Percentiles rank a stretch among this genome's conserved stretches.
phyloP scores from a whole-genome alignment of 2,888 invertebrate species.

The Trimorus sp. region DNA sequence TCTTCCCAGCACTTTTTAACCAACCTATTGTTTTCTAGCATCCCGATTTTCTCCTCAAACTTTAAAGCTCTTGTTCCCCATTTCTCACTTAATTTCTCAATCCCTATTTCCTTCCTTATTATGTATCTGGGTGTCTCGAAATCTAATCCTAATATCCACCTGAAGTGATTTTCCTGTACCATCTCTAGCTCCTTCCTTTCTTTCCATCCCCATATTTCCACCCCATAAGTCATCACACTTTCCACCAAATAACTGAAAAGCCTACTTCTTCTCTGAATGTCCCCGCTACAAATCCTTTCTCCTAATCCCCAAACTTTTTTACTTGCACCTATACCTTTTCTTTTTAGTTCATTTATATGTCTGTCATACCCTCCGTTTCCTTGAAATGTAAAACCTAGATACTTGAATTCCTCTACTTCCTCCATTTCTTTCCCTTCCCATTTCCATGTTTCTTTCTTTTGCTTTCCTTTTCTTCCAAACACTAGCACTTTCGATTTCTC shows the following conservation, averaged over 20 bases:
- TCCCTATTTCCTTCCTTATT: constrained; percentile 6
- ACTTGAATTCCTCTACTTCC: too few species aligned
- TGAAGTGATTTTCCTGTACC: constrained; percentile 16
- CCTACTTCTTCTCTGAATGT: constrained; percentile 29
- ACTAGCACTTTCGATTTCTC: too few species aligned
- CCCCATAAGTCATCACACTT: background rate
- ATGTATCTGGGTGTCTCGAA: constrained; percentile 33
- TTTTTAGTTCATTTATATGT: background rate
- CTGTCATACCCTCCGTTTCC: too few species aligned
- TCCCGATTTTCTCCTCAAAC: constrained; percentile 17
- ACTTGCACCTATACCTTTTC: constrained; percentile 22
- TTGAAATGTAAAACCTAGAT: too few species aligned
- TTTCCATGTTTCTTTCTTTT: too few species aligned
- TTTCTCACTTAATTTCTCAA: constrained; percentile 14
- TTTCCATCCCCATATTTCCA: constrained; percentile 7
- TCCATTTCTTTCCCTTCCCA: too few species aligned
- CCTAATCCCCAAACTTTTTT: constrained; percentile 13
- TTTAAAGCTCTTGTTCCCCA: constrained; percentile 6
- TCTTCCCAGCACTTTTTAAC: background rate
- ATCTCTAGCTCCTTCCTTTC: constrained; percentile 35
- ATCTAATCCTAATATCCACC: constrained; percentile 35
- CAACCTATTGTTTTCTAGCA: too few species aligned
- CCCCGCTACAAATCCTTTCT: background rate
- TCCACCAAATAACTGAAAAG: constrained; percentile 6
- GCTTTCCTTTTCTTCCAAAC: too few species aligned